Evolutionary conservation across 2,113 vertebrate genomes (phyloP), one percentile per base, ranked within the genome.

Genomic region (Oreochromis spilurus): DNA sequence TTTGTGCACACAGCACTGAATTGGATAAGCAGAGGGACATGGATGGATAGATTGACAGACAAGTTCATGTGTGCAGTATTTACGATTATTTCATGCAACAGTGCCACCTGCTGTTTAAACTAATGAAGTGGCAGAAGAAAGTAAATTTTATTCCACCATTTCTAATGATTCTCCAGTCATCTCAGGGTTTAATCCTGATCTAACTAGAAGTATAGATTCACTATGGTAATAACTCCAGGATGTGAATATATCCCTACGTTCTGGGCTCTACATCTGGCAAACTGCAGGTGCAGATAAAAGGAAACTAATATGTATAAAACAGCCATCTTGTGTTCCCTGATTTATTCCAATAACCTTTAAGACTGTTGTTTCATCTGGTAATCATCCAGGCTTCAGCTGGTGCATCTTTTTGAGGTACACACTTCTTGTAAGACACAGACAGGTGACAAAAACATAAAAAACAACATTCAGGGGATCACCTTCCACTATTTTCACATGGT

Each of bases 271-370:
- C 14, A 62, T 19, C 58, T 62, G 29, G 29, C 58, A 34, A 34
- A 0, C 19, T 40, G 13, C 4, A 38, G 6, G 10, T 38, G 19
- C 17, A 36, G 0, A 34, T 17, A 31, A 57, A 26, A 26, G 21
- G 21, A 29, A 38, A 38, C 10, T 14, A 8, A 40, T 13, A 21
- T 67, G 19, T 14, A 67, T 21, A 0, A 38, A 67, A 34, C 0
- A 40, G 24, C 0, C 24, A 57, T 65, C 60, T 38, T 38, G 17
- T 36, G 17, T 38, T 65, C 6, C 0, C 31, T 0, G 10, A n/a
- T 65, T 38, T 65, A 65, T 65, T 65, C 60, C 17, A 65, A 0
- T 38, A 38, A 65, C 6, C 0, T 65, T 65, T 0, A 65, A 38
- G 54, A 5, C 24, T 57, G 54, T 21, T 65, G 6, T 65, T 65